These are phyloP conservation scores for Spatulosminthurus flaviceps DNA, from an alignment of 2,888 invertebrate species.

Conservation along the genomic window DNA sequence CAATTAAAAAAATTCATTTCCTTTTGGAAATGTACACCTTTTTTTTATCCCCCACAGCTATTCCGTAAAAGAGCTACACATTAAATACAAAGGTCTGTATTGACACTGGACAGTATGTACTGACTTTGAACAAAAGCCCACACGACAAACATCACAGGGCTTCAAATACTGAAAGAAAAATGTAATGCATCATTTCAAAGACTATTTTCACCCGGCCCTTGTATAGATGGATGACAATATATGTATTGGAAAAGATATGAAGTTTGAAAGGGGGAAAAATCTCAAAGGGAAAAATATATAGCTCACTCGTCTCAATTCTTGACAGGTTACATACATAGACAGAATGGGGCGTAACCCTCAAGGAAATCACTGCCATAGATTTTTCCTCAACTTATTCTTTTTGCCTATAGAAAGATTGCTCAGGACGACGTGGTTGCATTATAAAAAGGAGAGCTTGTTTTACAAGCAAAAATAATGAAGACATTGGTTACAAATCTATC, in stretches of 20 bases:
- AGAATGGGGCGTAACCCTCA: conserved; percentile 14
- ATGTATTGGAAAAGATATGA: conserved; percentile 22
- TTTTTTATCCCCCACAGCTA: too few species aligned
- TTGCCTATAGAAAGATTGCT: background rate
- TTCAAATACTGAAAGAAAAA: too few species aligned
- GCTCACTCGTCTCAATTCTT: too few species aligned
- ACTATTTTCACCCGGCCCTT: background rate
- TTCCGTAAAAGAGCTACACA: too few species aligned
- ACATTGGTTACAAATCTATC: too few species aligned
- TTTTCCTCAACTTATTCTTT: background rate
- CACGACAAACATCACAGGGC: too few species aligned
- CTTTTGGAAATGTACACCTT: too few species aligned
- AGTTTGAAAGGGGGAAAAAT: conserved; percentile 13
- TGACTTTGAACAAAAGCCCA: too few species aligned
- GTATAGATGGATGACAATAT: conserved; percentile 21
- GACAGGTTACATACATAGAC: conserved; percentile 33
- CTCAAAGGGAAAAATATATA: conserved; percentile 20
- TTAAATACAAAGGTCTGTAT: too few species aligned
- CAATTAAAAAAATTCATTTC: too few species aligned
- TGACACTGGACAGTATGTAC: too few species aligned
- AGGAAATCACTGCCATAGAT: conserved; percentile 32
- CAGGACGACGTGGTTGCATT: background rate
- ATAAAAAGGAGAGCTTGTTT: background rate
- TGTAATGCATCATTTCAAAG: too few species aligned
- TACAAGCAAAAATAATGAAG: background rate